Conservation (phyloP, 2,888 invertebrate genomes). For the Cantharis nigra region DNA sequence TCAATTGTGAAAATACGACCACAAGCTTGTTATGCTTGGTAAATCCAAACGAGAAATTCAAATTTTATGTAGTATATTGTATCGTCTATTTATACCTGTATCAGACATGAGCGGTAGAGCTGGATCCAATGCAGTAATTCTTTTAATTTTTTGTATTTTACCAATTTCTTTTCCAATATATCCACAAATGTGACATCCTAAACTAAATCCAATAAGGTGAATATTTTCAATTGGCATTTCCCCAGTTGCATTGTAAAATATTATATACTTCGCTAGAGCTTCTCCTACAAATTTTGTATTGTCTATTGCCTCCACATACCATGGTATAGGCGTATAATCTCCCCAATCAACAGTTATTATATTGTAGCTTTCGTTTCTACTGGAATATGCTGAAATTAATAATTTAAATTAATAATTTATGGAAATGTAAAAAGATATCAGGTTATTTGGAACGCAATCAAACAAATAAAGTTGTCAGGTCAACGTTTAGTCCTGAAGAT, state of each 20-base stretch:
- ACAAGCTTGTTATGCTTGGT: background rate
- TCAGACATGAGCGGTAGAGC: conserved; percentile 75
- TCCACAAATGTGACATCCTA: conserved; percentile 77
- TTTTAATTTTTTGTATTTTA: conserved; percentile 44
- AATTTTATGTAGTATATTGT: background rate
- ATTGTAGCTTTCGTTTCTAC: conserved; percentile 66
- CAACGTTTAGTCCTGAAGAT: too few relatives aligned
- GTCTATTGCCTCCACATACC: conserved; percentile 75
- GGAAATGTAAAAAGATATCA: too few relatives aligned
- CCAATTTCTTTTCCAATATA: conserved; percentile 72
- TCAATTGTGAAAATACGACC: background rate
- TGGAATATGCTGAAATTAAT: conserved; percentile 57
- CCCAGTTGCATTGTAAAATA: conserved; percentile 63
- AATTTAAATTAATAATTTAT: background rate
- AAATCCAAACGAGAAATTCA: background rate
- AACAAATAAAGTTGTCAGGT: too few relatives aligned
- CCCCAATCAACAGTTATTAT: conserved; percentile 81
- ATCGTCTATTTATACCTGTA: background rate
- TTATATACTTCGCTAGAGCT: conserved; percentile 68
- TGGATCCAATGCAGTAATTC: conserved; percentile 68
- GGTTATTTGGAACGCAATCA: too few relatives aligned
- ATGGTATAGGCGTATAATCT: conserved; percentile 72
- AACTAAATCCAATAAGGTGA: conserved; percentile 71
- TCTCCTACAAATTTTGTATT: conserved; percentile 71
- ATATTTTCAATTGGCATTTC: conserved; percentile 64